phyloP scores from a whole-genome alignment of 2,113 vertebrate species.

The Oreocharis arfaki region DNA sequence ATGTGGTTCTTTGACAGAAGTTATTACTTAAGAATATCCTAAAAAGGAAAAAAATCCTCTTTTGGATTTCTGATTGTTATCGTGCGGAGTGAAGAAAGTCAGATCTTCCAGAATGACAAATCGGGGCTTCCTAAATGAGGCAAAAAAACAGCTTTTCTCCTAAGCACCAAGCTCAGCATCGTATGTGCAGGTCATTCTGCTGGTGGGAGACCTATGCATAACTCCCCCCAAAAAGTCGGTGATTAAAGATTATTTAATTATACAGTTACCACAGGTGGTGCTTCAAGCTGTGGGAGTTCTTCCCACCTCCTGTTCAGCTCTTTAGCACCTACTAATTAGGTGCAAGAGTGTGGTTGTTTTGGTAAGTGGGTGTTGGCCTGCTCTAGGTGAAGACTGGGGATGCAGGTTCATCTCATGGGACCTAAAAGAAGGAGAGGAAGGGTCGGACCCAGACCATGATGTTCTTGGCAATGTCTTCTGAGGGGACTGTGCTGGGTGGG shows the following conservation, averaged over 20 bases:
- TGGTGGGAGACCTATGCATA: accelerated
- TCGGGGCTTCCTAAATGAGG: neutral
- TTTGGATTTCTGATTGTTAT: neutral
- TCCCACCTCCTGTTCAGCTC: neutral
- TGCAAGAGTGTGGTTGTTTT: neutral
- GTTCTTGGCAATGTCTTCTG: neutral
- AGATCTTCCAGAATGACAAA: neutral
- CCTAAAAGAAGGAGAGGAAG: neutral
- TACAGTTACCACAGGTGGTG: neutral
- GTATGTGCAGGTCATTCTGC: accelerated
- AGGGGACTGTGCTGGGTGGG: neutral
- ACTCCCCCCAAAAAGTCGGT: too few relatives aligned
- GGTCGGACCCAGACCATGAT: neutral
- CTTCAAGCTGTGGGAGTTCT: neutral
- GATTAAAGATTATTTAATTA: neutral
- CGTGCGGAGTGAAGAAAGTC: neutral
- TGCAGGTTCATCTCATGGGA: neutral
- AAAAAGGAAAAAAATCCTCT: neutral
- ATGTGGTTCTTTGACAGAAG: neutral
- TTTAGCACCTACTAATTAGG: neutral
- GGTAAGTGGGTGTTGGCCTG: neutral
- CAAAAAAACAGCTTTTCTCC: neutral
- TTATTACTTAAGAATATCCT: neutral
- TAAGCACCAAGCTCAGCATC: neutral
- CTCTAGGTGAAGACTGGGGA: neutral